Evolutionary conservation across 1,140 invertebrate genomes (phyloP), one percentile per base, ranked within the genome.

Genomic region (Zeugodacus cucurbitae): DNA sequence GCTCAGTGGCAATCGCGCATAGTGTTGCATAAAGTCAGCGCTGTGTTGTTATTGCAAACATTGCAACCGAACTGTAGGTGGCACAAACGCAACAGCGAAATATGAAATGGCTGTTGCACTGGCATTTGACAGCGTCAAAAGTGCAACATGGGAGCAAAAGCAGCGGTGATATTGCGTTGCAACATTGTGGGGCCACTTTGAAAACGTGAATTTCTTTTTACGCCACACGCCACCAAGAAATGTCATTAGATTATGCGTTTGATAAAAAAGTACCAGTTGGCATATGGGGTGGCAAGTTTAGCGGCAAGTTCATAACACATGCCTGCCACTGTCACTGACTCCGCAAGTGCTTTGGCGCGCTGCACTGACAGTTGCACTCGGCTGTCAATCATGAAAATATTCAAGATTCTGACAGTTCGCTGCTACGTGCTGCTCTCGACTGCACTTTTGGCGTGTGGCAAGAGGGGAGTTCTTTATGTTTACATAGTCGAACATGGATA

Each of bases 331-430:
- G 67, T 74, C 67, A 74, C 4, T 41, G 67, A 41, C 67, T 41
- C 67, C 41, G 34, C 34, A 74, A 37, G 34, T 34, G 67, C 67
- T 74, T 74, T 74, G 29, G 67, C 67, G 34, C 34, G 32, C 34
- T 22, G 74, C 41, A 48, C 74, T 48, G 41, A 48, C 74, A 82
- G 74, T 82, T 82, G 74, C 74, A 82, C 74, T 82, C 26, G 74
- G n/a, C n/a, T 82, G 74, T 82, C 74, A 82, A 82, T 82, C 74
- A 82, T 82, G 74, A 14, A 82, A 48, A 82, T 41, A 82, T 82
- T 48, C 22, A 22, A 22, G 22, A 14, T 54, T 54, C 44, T 82
- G 74, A 82, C 74, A 82, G 44, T 5, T 54, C 74, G 74, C 74
- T 48, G 74, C 74, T 48, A 54, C 74, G 11, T 8, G 2, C 41